These are phyloP conservation scores for Scortum barcoo DNA, from an alignment of 2,113 vertebrate genomes.

Conservation along the genomic window DNA sequence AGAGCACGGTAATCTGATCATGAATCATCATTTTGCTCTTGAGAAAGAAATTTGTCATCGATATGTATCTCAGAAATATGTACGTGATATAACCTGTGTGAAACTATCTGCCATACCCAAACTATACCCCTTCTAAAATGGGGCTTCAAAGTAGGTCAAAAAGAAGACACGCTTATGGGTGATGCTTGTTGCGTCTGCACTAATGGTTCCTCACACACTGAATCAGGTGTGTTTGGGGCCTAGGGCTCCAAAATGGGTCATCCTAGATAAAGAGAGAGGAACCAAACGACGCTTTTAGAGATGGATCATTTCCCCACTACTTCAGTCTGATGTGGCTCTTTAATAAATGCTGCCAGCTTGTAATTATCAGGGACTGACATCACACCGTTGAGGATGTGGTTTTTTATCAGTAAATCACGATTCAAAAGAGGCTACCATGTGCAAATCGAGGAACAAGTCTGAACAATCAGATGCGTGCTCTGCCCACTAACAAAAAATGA, in stretches of 20 bases:
- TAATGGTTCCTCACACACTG: neutral
- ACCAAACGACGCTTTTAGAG: neutral
- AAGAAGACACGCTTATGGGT: conserved; percentile 16
- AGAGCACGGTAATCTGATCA: neutral
- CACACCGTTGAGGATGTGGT: neutral
- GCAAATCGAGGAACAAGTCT: neutral
- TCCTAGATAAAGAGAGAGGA: conserved; percentile 17
- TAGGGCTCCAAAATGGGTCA: conserved; percentile 40
- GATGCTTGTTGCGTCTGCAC: conserved; percentile 25
- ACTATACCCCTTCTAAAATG: conserved; percentile 21
- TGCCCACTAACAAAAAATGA: neutral
- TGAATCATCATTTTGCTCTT: neutral
- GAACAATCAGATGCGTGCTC: neutral
- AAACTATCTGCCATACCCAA: neutral
- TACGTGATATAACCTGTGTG: neutral
- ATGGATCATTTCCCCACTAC: neutral
- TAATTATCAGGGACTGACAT: conserved; percentile 31
- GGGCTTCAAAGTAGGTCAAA: conserved; percentile 43
- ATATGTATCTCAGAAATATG: neutral
- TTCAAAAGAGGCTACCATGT: conserved; percentile 1
- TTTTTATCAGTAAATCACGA: conserved; percentile 16
- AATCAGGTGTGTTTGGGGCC: conserved; percentile 19
- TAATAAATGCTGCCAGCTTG: conserved; percentile 18
- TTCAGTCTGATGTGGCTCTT: neutral
- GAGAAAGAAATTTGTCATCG: neutral